phyloP scores from a whole-genome alignment of 2,888 invertebrate species.

The Lamellibrachia satsuma region DNA sequence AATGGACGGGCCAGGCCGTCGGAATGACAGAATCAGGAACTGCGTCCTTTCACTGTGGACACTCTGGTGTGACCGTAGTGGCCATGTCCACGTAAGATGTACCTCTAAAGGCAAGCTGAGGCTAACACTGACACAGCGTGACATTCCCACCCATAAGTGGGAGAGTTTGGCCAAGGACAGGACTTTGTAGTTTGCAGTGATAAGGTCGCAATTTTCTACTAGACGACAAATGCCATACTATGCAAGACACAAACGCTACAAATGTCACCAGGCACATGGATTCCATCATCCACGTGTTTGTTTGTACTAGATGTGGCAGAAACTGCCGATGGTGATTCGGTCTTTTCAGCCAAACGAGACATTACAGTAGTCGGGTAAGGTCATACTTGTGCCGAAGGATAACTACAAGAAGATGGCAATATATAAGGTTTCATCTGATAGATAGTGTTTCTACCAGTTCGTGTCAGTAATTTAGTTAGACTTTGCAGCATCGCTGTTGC shows the following conservation, averaged over 20 bases:
- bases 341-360: neutral
- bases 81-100: too few relatives aligned
- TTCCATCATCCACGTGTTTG: neutral
- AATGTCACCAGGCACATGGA: neutral
- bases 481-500: neutral
- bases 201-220: neutral
- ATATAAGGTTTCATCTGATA: neutral
- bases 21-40: too few relatives aligned
- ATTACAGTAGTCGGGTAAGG: neutral
- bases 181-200: neutral
- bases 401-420: neutral
- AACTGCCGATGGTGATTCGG: neutral
- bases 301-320: neutral
- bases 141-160: neutral
- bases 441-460: neutral
- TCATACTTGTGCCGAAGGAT: neutral
- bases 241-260: neutral
- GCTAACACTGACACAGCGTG: neutral
- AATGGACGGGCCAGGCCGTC: too few relatives aligned
- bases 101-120: too few relatives aligned
- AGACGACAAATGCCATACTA: neutral
- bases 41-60: too few relatives aligned
- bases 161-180: neutral
- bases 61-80: too few relatives aligned
- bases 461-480: neutral